Evolutionary conservation across 2,888 invertebrate genomes (phyloP).

Genomic region (Dastarcus helophoroides): DNA sequence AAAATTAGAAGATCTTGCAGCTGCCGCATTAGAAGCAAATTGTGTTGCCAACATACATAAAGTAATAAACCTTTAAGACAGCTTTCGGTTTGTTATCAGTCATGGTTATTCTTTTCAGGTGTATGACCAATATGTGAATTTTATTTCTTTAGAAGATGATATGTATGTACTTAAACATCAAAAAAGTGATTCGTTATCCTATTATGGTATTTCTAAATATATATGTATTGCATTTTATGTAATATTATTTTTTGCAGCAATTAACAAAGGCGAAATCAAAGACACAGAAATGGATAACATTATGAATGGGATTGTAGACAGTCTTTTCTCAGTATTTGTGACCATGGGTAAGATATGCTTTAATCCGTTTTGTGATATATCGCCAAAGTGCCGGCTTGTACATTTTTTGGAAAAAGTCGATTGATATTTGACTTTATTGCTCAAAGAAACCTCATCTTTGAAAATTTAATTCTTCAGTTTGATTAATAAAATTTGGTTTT

Average conservation of each 20-base stretch:
- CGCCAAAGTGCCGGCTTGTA: too few relatives aligned
- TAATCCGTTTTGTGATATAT: too few relatives aligned
- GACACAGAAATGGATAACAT: slow-evolving; percentile 92
- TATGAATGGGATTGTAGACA: slow-evolving; percentile 91
- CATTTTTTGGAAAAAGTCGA: too few relatives aligned
- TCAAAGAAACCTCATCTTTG: too few relatives aligned
- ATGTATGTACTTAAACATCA: slow-evolving; percentile 90
- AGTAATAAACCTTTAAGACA: slow-evolving; percentile 36
- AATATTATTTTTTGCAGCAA: slow-evolving; percentile 49
- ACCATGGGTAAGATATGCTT: slow-evolving; percentile 73
- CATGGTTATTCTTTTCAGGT: slow-evolving; percentile 51
- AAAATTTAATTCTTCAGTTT: too few relatives aligned
- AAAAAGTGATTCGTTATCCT: slow-evolving; percentile 81
- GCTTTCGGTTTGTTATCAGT: neutral
- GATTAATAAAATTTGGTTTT: too few relatives aligned
- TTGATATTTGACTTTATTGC: too few relatives aligned
- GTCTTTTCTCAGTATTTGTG: slow-evolving; percentile 94
- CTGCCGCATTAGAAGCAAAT: slow-evolving; percentile 81
- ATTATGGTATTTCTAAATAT: slow-evolving; percentile 58
- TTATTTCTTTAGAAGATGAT: slow-evolving; percentile 95
- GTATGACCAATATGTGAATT: slow-evolving; percentile 97
- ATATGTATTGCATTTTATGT: slow-evolving; percentile 8
- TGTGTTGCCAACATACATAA: slow-evolving; percentile 88
- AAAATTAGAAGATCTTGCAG: slow-evolving; percentile 89
- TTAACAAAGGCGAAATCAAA: slow-evolving; percentile 86